A percentile compares a stretch with the other conserved stretches of the same genome.
These are phyloP conservation scores for Mesitornis unicolor DNA, from an alignment of 2,113 vertebrate genomes.

Conservation along the genomic window DNA sequence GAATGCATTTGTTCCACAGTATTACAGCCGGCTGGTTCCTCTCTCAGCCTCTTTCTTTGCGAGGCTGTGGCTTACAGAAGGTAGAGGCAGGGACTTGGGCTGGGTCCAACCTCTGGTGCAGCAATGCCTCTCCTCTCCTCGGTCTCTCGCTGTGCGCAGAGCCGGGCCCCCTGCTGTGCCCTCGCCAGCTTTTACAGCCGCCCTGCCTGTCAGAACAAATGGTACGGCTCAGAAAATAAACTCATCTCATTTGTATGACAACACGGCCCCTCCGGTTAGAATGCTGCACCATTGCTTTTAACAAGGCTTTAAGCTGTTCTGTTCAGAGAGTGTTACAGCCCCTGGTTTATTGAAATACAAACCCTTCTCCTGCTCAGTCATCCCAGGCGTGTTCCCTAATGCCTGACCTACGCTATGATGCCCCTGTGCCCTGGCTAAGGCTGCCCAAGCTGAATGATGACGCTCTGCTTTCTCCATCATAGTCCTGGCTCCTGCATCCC, in stretches of 20 bases:
- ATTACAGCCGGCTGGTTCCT: conserved; percentile 83
- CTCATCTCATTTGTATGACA: conserved; percentile 96
- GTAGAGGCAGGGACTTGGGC: conserved; percentile 90
- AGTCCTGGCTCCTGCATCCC: neutral
- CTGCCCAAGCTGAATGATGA: neutral
- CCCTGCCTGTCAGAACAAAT: conserved; percentile 93
- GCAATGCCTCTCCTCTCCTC: conserved; percentile 67
- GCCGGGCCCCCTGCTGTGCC: conserved; percentile 84
- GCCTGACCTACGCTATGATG: neutral
- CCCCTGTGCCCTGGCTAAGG: neutral
- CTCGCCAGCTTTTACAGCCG: conserved; percentile 85
- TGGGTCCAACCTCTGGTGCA: conserved; percentile 82
- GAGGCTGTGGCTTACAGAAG: conserved; percentile 87
- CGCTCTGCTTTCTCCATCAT: neutral
- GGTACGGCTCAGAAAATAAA: conserved; percentile 90
- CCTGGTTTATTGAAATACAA: conserved; percentile 42
- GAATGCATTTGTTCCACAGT: conserved; percentile 85
- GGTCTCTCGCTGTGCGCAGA: conserved; percentile 78
- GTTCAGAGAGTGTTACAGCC: conserved; percentile 40
- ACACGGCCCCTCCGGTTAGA: conserved; percentile 88
- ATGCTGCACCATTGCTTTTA: conserved; percentile 83
- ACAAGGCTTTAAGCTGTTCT: conserved; percentile 72
- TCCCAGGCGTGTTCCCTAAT: neutral
- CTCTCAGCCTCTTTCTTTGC: conserved; percentile 18
- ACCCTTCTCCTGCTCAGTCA: neutral